A percentile compares a stretch with the other conserved stretches of the same genome.
Conservation (phyloP, 2,113 vertebrate species). For the Lagenorhynchus albirostris region DNA sequence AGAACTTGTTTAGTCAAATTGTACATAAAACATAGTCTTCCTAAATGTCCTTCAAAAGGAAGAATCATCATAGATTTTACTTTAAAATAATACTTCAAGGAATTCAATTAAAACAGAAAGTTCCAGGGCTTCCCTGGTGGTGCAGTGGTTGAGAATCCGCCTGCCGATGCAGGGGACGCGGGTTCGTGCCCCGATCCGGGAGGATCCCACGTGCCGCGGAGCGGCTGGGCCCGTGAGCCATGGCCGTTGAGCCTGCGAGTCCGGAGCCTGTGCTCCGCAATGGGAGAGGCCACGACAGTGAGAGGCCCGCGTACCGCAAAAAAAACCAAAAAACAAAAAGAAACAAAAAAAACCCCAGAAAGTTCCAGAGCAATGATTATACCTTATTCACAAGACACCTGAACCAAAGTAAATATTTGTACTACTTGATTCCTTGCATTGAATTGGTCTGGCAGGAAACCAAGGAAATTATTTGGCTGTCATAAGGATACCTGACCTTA, state of each 20-base stretch:
- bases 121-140: background rate
- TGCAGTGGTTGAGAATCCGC: too few species aligned
- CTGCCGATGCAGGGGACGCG: too few species aligned
- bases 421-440: background rate
- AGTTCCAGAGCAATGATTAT: background rate
- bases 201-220: too few species aligned
- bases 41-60: conserved; percentile 15
- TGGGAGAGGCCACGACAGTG: too few species aligned
- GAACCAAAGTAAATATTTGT: background rate
- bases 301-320: too few species aligned
- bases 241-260: too few species aligned
- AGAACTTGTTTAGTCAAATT: background rate
- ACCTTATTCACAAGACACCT: background rate
- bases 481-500: background rate
- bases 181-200: too few species aligned
- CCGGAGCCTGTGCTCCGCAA: too few species aligned
- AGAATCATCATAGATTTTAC: background rate
- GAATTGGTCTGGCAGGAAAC: background rate
- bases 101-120: background rate
- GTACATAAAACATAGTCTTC: background rate
- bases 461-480: background rate
- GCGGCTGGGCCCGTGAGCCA: too few species aligned
- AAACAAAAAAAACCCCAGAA: background rate
- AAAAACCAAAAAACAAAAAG: background rate
- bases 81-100: conserved; percentile 8